Conservation (phyloP, 2,888 invertebrate species). For the Nephrocerus scutellatus region DNA sequence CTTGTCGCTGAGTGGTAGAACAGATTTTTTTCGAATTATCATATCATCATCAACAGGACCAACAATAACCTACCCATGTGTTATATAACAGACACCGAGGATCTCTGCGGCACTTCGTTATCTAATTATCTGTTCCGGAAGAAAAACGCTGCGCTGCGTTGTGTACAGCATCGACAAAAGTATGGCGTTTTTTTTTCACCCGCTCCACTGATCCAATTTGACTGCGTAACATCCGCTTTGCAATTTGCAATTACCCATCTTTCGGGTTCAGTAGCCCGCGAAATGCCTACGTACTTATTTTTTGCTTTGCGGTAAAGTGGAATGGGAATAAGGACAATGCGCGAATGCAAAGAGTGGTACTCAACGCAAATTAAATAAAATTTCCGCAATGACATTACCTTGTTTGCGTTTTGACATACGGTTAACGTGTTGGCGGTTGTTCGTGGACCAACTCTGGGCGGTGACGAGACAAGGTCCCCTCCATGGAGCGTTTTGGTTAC, state of each 20-base stretch:
- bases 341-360: too few species aligned
- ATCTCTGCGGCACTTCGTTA: conserved; percentile 29
- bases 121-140: conserved; percentile 25
- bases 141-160: too few species aligned
- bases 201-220: conserved; percentile 21
- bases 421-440: conserved; percentile 4
- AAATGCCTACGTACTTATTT: conserved; percentile 25
- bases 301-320: too few species aligned
- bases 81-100: conserved; percentile 30
- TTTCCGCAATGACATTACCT: conserved; percentile 45
- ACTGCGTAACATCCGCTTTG: conserved; percentile 5
- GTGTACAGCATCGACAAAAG: too few species aligned
- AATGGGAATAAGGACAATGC: too few species aligned
- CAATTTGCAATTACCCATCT: conserved; percentile 48
- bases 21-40: conserved; percentile 5
- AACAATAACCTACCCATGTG: too few species aligned
- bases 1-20: conserved; percentile 1
- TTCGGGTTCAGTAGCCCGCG: conserved; percentile 44
- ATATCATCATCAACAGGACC: conserved; percentile 8
- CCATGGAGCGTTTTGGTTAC: conserved; percentile 1
- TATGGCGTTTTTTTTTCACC: conserved; percentile 13
- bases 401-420: conserved; percentile 40
- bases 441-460: not conserved
- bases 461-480: conserved; percentile 10
- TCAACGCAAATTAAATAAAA: conserved; percentile 45